Evolutionary conservation across 2,113 vertebrate species (phyloP), one percentile per base, ranked within the genome.

Genomic region (Psephotus haematonotus): DNA sequence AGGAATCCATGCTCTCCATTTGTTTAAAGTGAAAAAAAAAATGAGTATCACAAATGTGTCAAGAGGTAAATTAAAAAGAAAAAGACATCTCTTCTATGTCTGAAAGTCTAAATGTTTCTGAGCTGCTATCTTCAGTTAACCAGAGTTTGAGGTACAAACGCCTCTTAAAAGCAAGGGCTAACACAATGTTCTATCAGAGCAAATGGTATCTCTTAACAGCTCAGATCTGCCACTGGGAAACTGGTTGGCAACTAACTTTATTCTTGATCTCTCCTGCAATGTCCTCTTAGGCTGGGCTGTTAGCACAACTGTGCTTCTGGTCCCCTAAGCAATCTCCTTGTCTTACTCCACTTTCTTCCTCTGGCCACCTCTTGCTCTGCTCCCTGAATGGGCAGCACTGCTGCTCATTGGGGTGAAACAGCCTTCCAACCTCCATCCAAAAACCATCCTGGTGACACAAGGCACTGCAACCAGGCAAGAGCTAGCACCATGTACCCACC

Each of bases 351-450:
- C 43, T 82, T 65, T 65, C 25, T 49, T 77, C 5, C 29, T 57
- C 71, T 78, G 37, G 17, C 7, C 35, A 39, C 5, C 20, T 64
- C 27, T 79, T 65, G 13, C 22, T 88, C 24, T 50, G 20, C 10
- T 11, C 35, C 3, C 22, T 27, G 2, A 31, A 4, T 0, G 1
- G 64, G 22, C 37, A 93, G n/a, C 29, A 10, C 28, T 39, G 10
- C 13, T 83, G 69, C 31, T 70, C 24, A 2, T 6, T 41, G 60
- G 9, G 37, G 59, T 47, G 55, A 93, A 86, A 10, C 2, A 7
- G 13, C 29, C 18, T 72, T 23, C 17, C 33, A 52, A 2, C 3
- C 20, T 39, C 18, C 8, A 55, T 50, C 55, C 23, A 35, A 29
- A 91, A 76, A 7, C 2, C n/a, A 63, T 37, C 9, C 64, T 28